Evolutionary conservation across 2,888 invertebrate species (phyloP).

Genomic region (Galerucella pusilla): DNA sequence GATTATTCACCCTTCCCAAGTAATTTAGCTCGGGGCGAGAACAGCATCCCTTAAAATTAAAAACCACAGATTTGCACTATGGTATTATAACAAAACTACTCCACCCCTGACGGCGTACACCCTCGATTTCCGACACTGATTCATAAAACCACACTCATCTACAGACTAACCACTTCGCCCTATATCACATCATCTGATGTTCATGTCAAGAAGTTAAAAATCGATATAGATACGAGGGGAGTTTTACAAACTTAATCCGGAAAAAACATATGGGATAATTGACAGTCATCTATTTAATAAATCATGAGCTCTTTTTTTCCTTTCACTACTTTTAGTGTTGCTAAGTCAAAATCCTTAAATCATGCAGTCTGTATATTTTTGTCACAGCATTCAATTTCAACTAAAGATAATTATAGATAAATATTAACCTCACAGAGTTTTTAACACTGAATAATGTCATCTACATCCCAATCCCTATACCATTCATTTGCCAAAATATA

Average conservation of each 20-base stretch:
- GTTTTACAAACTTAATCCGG: slow-evolving; percentile 7
- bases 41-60: slow-evolving; percentile 66
- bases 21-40: slow-evolving; percentile 62
- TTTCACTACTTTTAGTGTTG: too few relatives aligned
- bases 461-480: slow-evolving; percentile 21
- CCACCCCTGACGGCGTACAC: slow-evolving; percentile 41
- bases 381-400: too few relatives aligned
- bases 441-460: slow-evolving; percentile 9
- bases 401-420: not conserved
- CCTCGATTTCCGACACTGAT: slow-evolving; percentile 48
- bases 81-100: slow-evolving; percentile 59
- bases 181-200: slow-evolving; percentile 50
- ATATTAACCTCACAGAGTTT: not conserved
- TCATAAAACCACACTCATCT: slow-evolving; percentile 49
- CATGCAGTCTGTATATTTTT: not conserved
- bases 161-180: slow-evolving; percentile 42
- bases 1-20: slow-evolving; percentile 65
- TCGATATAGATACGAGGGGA: slow-evolving; percentile 47
- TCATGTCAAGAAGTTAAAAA: slow-evolving; percentile 53
- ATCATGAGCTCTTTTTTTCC: not conserved
- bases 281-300: slow-evolving; percentile 12
- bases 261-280: slow-evolving; percentile 10
- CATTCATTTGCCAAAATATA: slow-evolving; percentile 39
- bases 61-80: slow-evolving; percentile 65
- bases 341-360: too few relatives aligned